Base-by-base conservation (phyloP, 23 tunicate genomes). In the Ascidia mentula region DNA sequence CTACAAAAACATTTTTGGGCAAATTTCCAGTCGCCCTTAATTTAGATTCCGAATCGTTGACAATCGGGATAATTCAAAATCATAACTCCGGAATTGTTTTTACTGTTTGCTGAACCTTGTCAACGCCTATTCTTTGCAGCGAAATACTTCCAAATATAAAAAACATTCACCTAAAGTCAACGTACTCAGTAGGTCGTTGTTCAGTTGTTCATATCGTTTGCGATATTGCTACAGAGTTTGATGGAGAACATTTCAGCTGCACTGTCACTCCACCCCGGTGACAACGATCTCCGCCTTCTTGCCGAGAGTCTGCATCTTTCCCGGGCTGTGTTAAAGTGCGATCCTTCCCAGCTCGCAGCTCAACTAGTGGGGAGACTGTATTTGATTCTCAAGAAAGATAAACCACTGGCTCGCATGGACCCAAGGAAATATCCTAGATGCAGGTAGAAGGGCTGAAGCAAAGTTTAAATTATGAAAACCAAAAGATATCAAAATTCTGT, bases 361-460 rank as follows among this genome's bases (percentile, higher is more conserved):
- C 98, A 93, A 65, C 76, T 93, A 20, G 76, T 82, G 26, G 98
- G 98, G 18, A 83, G 98, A 34, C 76, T 93, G 69, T 65, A 85
- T 72, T 78, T 72, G 72, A 72, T 93, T 24, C 61, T 93, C 22
- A 90, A 93, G 72, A 93, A 84, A 75, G 98, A 93, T 45, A 80
- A 83, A 53, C 98, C 98, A 20, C 36, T 88, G 32, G 98, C 98
- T 0, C 71, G 95, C 35, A 36, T 89, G 73, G 98, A 93, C 40
- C 98, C 98, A 40, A 75, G 98, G 72, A 88, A 77, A 60, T 93
- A 84, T 84, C 98, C 98, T 6, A 83, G 36, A 31, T 77, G 83
- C 77, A 84, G 90, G 98, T 93, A 40, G 74, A 33, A 3, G 30
- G 35, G 24, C 2, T 53, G n/a, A n/a, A n/a, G n/a, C n/a, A n/a